Base-by-base conservation (phyloP, 2,888 invertebrate genomes). In the Leucania comma region DNA sequence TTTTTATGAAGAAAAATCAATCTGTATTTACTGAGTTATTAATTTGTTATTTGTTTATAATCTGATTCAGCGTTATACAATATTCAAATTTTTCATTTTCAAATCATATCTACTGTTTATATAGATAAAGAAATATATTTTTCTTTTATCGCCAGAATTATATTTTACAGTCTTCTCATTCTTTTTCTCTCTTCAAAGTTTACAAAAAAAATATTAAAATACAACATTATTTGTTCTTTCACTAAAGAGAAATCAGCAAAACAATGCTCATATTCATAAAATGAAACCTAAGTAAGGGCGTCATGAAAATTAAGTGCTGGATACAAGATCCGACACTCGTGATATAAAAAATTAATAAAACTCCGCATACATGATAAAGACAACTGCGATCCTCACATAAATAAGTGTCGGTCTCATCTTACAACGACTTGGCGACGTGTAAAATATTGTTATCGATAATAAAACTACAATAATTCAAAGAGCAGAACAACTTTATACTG, bases 391-490 rank as follows among this genome's bases (percentile, higher is more conserved):
- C 87, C 86, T 88, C 87, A 89, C 89, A 93, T 93, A 94, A 95
- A 93, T 93, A 93, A 87, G 78, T 80, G 60, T 82, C 58, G 83
- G 88, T 90, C 83, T 94, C 93, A 91, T 80, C 89, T 94, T 93
- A 93, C 94, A 90, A 84, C 88, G 74, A 87, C 92, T 90, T 91
- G 94, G 92, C 88, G 95, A 95, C 93, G 93, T 93, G 94, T 94
- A 91, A 95, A 94, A 94, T 95, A 95, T 94, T 93, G 91, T 92
- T 91, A 92, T 93, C 91, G 90, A 93, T 92, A 93, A 91, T 93
- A 94, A 93, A 93, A 92, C 89, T 85, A 91, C 90, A 89, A 94
- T 92, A 92, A 91, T 88, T 92, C 92, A 91, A 89, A 82, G 75
- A 69, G 78, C 80, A 88, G 88, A 75, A 92, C 86, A 88, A 89